Percentiles rank a stretch among this genome's conserved stretches.
Evolutionary conservation across 2,113 vertebrate genomes (phyloP).

Genomic region (Eurypyga helias): DNA sequence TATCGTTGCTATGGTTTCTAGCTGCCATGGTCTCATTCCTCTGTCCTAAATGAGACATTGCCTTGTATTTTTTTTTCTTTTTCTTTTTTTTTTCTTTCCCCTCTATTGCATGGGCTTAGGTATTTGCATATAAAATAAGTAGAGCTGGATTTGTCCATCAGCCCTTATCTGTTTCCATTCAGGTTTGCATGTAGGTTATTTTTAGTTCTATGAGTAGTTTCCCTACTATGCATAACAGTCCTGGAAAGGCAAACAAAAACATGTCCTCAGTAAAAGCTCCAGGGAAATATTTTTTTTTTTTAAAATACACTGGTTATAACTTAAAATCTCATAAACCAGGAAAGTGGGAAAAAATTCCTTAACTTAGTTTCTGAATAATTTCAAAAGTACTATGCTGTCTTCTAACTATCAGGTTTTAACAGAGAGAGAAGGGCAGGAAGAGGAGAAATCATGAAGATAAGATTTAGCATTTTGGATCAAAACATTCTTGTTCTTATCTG

Average conservation of each 20-base stretch:
- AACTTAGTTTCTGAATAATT: not conserved
- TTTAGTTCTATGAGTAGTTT: conserved; percentile 43
- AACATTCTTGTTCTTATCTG: not conserved
- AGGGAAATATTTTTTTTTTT: not conserved
- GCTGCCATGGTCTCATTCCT: not conserved
- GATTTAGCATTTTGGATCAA: not conserved
- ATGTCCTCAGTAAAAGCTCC: conserved; percentile 9
- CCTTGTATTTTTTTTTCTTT: not conserved
- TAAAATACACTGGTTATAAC: not conserved
- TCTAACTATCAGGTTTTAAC: not conserved
- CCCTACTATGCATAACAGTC: conserved; percentile 35
- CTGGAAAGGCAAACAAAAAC: conserved; percentile 54
- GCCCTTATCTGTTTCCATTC: conserved; percentile 35
- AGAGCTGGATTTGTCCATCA: conserved; percentile 32
- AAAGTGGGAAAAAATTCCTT: not conserved
- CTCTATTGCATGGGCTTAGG: not conserved
- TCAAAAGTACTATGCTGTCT: not conserved
- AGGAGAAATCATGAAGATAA: not conserved
- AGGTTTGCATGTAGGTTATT: conserved; percentile 59
- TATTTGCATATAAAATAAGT: conserved; percentile 71
- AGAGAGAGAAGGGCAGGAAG: not conserved
- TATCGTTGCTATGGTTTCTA: not conserved
- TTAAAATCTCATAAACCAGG: not conserved
- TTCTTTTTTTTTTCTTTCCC: not conserved
- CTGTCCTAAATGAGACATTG: not conserved